Conservation (phyloP, 2,113 vertebrate genomes). For the Oreocharis arfaki region DNA sequence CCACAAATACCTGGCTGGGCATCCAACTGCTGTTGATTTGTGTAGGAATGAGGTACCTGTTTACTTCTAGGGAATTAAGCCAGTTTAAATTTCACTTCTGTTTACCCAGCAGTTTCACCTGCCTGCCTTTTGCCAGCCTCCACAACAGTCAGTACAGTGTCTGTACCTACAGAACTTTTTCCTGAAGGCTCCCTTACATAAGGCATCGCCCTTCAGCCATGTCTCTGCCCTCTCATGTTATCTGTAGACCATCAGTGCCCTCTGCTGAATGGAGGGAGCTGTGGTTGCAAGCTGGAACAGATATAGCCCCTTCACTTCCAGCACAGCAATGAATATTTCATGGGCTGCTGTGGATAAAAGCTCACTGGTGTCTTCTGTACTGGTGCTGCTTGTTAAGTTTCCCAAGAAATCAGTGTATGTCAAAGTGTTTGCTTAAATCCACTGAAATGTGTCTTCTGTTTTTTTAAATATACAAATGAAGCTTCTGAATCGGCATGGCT, state of each 20-base stretch:
- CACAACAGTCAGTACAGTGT: background rate
- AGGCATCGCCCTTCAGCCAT: background rate
- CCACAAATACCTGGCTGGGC: background rate
- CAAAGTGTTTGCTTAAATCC: slow-evolving; percentile 35
- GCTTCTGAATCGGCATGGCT: slow-evolving; percentile 8
- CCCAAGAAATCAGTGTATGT: slow-evolving; percentile 4
- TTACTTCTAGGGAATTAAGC: background rate
- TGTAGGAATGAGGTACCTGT: background rate
- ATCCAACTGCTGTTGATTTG: background rate
- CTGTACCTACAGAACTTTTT: background rate
- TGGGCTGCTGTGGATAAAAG: background rate
- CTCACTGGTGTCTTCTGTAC: slow-evolving; percentile 34
- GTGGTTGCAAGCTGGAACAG: slow-evolving; percentile 26
- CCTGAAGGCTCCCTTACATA: background rate
- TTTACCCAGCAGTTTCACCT: background rate
- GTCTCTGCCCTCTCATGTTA: slow-evolving; percentile 11
- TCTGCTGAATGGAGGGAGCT: slow-evolving; percentile 50
- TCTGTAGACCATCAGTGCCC: slow-evolving; percentile 61
- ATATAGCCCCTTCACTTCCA: background rate
- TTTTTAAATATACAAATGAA: background rate
- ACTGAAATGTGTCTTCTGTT: background rate
- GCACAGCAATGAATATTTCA: slow-evolving; percentile 8
- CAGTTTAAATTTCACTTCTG: background rate
- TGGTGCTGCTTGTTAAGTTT: slow-evolving; percentile 29
- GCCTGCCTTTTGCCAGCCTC: background rate